These are phyloP conservation scores for Pogonophryne albipinna DNA, from an alignment of 2,797 vertebrate species.

Conservation along the genomic window DNA sequence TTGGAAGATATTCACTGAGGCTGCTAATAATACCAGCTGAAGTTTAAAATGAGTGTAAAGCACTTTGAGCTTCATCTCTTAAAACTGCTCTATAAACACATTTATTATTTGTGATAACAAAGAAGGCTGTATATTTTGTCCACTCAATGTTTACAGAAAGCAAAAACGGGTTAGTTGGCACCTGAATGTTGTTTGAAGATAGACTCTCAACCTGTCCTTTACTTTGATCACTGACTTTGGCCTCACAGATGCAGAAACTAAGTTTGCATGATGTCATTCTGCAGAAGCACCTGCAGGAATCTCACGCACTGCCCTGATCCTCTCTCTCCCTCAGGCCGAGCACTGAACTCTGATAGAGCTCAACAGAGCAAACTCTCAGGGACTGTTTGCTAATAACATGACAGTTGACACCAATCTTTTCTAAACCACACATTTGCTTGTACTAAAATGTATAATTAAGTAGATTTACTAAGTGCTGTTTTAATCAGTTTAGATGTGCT, in stretches of 20 bases:
- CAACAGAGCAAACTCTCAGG: neutral
- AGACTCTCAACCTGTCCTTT: neutral
- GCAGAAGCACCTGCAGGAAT: neutral
- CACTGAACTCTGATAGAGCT: neutral
- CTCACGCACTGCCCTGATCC: neutral
- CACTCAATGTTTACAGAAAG: neutral
- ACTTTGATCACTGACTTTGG: neutral
- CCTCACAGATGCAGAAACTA: neutral
- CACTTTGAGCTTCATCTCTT: no score
- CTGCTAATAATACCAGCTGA: neutral
- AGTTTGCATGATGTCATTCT: neutral
- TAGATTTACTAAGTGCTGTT: no score
- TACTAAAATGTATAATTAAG: no score
- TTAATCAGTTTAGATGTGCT: no score
- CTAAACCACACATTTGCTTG: no score
- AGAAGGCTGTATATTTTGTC: neutral
- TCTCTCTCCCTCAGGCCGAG: neutral
- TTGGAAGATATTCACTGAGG: neutral
- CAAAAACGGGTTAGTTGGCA: no score
- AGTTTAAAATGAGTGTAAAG: neutral
- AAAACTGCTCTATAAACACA: no score
- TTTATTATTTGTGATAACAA: neutral
- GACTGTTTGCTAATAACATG: neutral
- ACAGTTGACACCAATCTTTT: accelerated
- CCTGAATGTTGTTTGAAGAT: neutral